Evolutionary conservation across 2,113 vertebrate species (phyloP).

Genomic region (Climacteris rufus): DNA sequence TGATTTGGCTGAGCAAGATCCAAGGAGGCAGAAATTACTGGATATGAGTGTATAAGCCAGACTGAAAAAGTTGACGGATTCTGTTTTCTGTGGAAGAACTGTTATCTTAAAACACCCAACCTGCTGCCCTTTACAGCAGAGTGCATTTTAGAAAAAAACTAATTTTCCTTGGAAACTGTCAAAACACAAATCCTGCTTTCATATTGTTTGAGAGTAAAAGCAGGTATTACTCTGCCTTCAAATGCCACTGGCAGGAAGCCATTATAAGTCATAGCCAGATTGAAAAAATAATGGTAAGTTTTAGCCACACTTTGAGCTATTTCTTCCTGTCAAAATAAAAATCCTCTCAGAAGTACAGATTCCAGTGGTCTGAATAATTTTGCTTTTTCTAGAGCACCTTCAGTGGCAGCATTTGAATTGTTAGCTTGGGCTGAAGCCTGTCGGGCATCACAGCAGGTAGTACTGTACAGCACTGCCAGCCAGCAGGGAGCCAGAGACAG

Average conservation of each 20-base stretch:
- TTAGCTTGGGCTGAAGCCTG: fast-evolving
- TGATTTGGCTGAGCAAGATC: background rate
- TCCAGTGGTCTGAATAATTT: background rate
- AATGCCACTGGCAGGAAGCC: slow-evolving; percentile 13
- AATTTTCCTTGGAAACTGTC: background rate
- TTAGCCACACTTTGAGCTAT: background rate
- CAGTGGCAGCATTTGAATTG: background rate
- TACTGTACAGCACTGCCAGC: background rate
- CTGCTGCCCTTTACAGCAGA: background rate
- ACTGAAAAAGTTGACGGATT: background rate
- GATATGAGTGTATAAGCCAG: background rate
- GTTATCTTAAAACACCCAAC: background rate
- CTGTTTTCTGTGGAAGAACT: background rate
- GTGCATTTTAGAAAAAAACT: background rate
- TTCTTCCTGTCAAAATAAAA: background rate
- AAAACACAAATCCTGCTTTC: background rate
- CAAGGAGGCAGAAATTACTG: background rate
- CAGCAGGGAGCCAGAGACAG: background rate
- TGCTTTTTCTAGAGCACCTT: background rate
- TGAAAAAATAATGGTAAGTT: background rate
- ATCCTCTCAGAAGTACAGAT: background rate
- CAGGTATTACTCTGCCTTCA: slow-evolving; percentile 13
- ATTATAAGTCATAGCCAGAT: background rate
- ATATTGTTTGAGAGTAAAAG: background rate
- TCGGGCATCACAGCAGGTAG: fast-evolving